A percentile compares a stretch with the other conserved stretches of the same genome.
Evolutionary conservation across 1,140 invertebrate species (phyloP).

Genomic region (Camponotus pennsylvanicus): DNA sequence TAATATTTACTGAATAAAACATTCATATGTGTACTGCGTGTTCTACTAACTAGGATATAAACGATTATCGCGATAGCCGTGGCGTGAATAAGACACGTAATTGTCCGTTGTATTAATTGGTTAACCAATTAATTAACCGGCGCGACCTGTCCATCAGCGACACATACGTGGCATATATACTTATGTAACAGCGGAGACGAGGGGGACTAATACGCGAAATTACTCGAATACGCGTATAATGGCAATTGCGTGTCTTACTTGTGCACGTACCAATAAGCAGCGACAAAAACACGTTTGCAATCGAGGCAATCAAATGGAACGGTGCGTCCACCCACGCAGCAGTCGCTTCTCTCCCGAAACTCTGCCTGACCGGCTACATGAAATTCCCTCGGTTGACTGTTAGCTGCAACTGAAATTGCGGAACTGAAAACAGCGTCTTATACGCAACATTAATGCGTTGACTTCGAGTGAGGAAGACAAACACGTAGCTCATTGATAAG

Average conservation of each 20-base stretch:
- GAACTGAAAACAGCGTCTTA: constrained; percentile 46
- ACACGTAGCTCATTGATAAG: constrained; percentile 50
- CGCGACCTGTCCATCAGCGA: background rate
- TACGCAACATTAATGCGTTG: constrained; percentile 42
- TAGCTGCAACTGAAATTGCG: constrained; percentile 43
- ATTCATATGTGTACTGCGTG: background rate
- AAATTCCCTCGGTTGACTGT: constrained; percentile 38
- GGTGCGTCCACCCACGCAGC: constrained; percentile 37
- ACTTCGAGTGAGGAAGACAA: constrained; percentile 8
- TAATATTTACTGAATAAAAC: background rate
- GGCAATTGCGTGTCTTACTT: constrained; percentile 38
- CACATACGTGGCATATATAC: background rate
- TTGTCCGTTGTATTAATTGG: constrained; percentile 15
- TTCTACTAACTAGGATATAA: background rate
- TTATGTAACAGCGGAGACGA: constrained; percentile 46
- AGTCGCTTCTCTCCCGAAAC: background rate
- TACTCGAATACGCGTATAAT: constrained; percentile 10
- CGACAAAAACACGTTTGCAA: constrained; percentile 31
- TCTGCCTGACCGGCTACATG: background rate
- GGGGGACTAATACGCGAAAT: constrained; percentile 43
- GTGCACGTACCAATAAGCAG: constrained; percentile 32
- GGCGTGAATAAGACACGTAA: constrained; percentile 7
- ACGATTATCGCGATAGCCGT: background rate
- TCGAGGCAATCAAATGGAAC: constrained; percentile 34
- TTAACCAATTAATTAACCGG: constrained; percentile 63